Evolutionary conservation across 2,797 vertebrate genomes (phyloP), one percentile per base, ranked within the genome.

Genomic region (Liasis olivaceus): DNA sequence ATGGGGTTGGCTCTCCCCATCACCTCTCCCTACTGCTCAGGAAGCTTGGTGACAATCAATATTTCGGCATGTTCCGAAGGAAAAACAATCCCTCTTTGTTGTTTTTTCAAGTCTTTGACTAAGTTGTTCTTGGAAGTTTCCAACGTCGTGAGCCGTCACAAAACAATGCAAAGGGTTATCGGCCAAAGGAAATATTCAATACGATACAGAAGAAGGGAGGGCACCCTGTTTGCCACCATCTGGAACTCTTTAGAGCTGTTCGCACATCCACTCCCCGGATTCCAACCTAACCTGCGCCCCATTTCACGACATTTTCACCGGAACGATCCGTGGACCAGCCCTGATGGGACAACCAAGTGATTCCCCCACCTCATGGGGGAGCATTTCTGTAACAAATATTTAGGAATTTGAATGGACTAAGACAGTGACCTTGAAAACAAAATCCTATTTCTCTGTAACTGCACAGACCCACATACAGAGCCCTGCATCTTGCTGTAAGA

Each of bases 341-440:
- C 17, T 77, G 85, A 59, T 5, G 26, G 90, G 56, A 26, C 31
- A 42, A n/a, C 58, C 28, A 24, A 22, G 36, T 13, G 81, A 1
- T 3, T 20, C 42, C 58, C 69, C 28, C 2, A 28, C 20, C 28
- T 0, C 0, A 13, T 6, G 69, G n/a, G 1, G 13, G 13, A 89
- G 42, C 54, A 6, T 63, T 63, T 77, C 15, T 31, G 11, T 22
- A 77, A 28, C n/a, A 59, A 58, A 26, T 59, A 12, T 59, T 63
- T 58, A n/a, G 72, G 14, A 42, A 85, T 56, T 58, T 26, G n/a
- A 58, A 9, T 17, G 24, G 47, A 17, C 20, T 31, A 24, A 51
- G 8, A 42, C 13, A 22, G 11, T 15, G 1, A 56, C n/a, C 2
- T 59, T 31, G 47, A 20, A 9, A 14, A 0, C 1, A 13, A 13